Percentiles rank a stretch among this genome's conserved stretches.
Conservation (phyloP, 2,888 invertebrate species). For the Papilio elwesi region DNA sequence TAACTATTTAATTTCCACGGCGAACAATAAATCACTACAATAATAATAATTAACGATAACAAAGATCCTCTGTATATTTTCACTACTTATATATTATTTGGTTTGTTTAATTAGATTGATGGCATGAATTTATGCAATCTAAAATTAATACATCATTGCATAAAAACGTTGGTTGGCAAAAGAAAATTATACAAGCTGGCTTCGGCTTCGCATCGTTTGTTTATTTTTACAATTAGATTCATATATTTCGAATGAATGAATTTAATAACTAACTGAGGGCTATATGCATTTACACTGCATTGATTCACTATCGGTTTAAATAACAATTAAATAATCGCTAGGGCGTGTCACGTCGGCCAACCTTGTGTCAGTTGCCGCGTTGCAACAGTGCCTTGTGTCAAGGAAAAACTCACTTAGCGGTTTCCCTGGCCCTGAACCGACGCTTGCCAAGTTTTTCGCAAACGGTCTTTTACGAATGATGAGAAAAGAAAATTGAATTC, state of each 20-base stretch:
- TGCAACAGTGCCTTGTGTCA: slow-evolving; percentile 82
- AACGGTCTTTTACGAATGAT: slow-evolving; percentile 39
- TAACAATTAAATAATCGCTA: slow-evolving; percentile 82
- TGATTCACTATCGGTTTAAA: slow-evolving; percentile 66
- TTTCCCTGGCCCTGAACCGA: slow-evolving; percentile 78
- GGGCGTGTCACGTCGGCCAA: slow-evolving; percentile 76
- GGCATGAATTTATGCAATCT: background rate
- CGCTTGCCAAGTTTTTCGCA: slow-evolving; percentile 57
- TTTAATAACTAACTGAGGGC: slow-evolving; percentile 29
- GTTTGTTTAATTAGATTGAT: background rate
- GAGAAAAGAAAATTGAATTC: background rate
- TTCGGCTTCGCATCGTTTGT: background rate
- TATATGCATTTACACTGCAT: slow-evolving; percentile 53
- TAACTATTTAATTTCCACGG: background rate
- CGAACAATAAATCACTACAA: background rate
- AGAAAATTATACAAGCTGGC: no score
- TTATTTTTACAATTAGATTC: background rate
- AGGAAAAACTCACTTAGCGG: slow-evolving; percentile 81
- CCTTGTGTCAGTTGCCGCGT: slow-evolving; percentile 80
- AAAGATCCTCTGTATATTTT: background rate
- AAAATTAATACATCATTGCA: background rate
- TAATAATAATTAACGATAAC: background rate
- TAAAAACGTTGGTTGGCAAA: no score
- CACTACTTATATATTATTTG: background rate
- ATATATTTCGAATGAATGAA: background rate